Conservation (phyloP, 2,797 vertebrate genomes). For the Moxostoma hubbsi region DNA sequence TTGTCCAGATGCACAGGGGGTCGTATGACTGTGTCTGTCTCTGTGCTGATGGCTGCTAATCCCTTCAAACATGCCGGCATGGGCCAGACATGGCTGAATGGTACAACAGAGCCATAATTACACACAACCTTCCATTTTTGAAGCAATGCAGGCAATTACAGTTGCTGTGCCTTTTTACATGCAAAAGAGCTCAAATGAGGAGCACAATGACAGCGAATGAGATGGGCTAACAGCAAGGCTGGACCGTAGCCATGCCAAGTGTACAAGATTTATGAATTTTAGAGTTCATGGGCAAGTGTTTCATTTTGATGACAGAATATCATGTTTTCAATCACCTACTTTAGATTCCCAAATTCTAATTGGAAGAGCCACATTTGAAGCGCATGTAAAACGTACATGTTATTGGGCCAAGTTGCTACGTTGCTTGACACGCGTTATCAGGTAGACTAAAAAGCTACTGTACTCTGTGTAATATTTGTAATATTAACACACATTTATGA, state of each 20-base stretch:
- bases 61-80: slow-evolving; percentile 56
- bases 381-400: no score
- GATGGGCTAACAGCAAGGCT: slow-evolving; percentile 19
- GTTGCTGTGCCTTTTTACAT: slow-evolving; percentile 51
- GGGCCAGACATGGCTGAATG: slow-evolving; percentile 56
- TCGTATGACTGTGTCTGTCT: slow-evolving; percentile 50
- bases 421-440: no score
- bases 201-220: slow-evolving; percentile 41
- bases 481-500: no score
- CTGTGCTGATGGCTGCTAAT: slow-evolving; percentile 58
- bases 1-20: slow-evolving; percentile 33
- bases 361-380: no score
- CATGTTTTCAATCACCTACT: no score
- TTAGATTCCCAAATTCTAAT: no score
- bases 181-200: slow-evolving; percentile 48
- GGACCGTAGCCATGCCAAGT: slow-evolving; percentile 14
- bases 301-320: no score
- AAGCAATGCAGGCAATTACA: slow-evolving; percentile 59
- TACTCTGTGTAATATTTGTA: no score
- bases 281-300: no score
- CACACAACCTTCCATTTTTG: slow-evolving; percentile 58
- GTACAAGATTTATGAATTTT: not conserved
- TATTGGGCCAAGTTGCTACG: no score
- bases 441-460: no score
- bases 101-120: slow-evolving; percentile 58